Percentiles rank a stretch among this genome's conserved stretches.
Evolutionary conservation across 2,797 vertebrate species (phyloP).

Genomic region (Danionella dracula): DNA sequence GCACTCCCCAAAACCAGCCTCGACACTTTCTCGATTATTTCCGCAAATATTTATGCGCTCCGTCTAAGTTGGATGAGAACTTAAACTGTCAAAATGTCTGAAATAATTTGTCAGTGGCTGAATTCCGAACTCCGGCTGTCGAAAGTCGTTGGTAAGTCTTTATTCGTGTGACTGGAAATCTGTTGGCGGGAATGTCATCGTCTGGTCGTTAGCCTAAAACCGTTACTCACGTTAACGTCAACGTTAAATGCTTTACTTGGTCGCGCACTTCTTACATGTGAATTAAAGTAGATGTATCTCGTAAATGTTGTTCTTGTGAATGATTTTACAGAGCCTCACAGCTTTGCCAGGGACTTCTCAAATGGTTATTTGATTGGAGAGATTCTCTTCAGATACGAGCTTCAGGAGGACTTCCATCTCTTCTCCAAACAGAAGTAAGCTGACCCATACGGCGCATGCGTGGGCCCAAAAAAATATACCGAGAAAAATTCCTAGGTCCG

Average conservation of each 20-base stretch:
- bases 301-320: background rate
- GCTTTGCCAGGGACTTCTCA: constrained; percentile 80
- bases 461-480: no score
- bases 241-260: no score
- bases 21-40: background rate
- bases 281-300: no score
- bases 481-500: no score
- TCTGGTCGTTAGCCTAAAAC: no score
- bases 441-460: no score
- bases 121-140: constrained; percentile 82
- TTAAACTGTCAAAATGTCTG: constrained; percentile 68
- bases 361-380: constrained; percentile 90
- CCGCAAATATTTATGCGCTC: background rate
- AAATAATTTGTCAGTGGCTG: constrained; percentile 84
- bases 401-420: constrained; percentile 83
- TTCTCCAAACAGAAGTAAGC: constrained; percentile 88
- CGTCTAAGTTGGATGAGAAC: no score
- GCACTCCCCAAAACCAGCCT: background rate
- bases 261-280: no score
- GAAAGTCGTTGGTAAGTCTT: constrained; percentile 76
- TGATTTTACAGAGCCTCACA: constrained; percentile 68
- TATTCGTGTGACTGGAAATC: background rate
- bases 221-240: no score
- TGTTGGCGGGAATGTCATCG: background rate
- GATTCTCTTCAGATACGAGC: constrained; percentile 81